Base-by-base conservation (phyloP, 2,113 vertebrate species). In the Bombycilla garrulus region DNA sequence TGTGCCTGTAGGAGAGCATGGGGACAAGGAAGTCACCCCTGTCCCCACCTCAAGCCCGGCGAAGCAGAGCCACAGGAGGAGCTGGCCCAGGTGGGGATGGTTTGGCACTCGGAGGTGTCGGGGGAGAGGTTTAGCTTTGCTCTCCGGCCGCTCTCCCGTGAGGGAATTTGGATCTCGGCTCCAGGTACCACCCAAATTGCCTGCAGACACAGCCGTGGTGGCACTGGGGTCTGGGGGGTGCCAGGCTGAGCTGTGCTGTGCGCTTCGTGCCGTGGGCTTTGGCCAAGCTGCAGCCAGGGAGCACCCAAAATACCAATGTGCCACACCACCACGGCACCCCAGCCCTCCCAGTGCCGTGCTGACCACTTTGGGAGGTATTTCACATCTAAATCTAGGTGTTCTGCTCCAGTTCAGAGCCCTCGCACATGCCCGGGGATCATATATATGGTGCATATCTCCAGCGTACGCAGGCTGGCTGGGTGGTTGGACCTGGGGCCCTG, bases 281-380 rank as follows among this genome's bases (percentile, higher is more conserved):
- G 50, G 58, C 40, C 1, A 2, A 38, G 16, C 1, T 9, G 3
- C 19, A 1, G 0, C 11, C 40, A 69, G 54, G 10, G 0, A 10
- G 18, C 35, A 9, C 40, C 51, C 53, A 13, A 28, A 44, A 15
- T 1, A 3, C 0, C 4, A 53, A 26, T 42, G 42, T 42, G 42
- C 42, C 42, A 14, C 42, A 42, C 15, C 66, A 19, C 16, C 6
- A 0, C 2, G 2, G 13, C 60, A 25, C 70, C 62, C 31, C 82
- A 15, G 4, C 2, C 2, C 10, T 10, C 31, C 11, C 7, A 8
- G 42, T 33, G 54, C 5, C 1, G 0, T 0, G 21, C 40, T 36
- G 31, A 4, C 45, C 42, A 38, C 54, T 45, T 14, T 11, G 36
- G 69, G 51, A 29, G 56, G 42, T 67, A 56, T 47, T 81, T 69